Percentiles rank a stretch among this genome's conserved stretches.
Conservation (phyloP, 1,140 invertebrate species). For the Drosophila baimaii region DNA sequence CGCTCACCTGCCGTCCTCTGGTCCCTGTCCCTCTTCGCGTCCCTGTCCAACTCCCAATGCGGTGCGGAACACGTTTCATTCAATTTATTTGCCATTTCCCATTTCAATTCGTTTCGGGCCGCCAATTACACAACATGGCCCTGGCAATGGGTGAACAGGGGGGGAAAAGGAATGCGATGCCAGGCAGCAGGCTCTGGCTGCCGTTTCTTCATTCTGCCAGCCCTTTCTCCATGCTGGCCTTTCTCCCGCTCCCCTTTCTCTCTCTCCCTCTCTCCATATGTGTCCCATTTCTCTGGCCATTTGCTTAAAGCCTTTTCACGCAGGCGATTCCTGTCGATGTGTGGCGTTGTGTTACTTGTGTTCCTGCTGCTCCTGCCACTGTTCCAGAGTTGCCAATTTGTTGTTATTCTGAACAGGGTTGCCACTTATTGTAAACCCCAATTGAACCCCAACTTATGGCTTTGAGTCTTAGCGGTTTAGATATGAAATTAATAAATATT, state of each 20-base stretch:
- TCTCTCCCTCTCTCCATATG: neutral
- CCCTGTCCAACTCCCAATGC: slow-evolving; percentile 4
- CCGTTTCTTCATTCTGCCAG: neutral
- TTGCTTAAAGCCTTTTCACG: slow-evolving; percentile 44
- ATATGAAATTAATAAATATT: too few relatives aligned
- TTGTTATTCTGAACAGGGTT: too few relatives aligned
- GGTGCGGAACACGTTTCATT: slow-evolving; percentile 70
- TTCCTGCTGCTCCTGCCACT: neutral
- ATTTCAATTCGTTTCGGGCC: slow-evolving; percentile 79
- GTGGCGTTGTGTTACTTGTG: neutral
- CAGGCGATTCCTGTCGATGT: slow-evolving; percentile 5
- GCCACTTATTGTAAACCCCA: neutral
- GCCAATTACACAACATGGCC: slow-evolving; percentile 73
- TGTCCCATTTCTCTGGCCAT: slow-evolving; percentile 36
- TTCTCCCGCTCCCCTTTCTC: neutral
- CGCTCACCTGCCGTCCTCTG: slow-evolving; percentile 27
- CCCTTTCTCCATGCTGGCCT: neutral
- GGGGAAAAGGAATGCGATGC: slow-evolving; percentile 16
- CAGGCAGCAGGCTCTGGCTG: slow-evolving; percentile 6
- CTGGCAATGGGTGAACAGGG: slow-evolving; percentile 47
- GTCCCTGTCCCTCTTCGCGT: neutral
- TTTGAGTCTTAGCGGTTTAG: too few relatives aligned
- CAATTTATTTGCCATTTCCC: slow-evolving; percentile 81
- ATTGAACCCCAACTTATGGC: too few relatives aligned
- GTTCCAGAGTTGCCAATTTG: neutral